A percentile compares a stretch with the other conserved stretches of the same genome.
Conservation (phyloP, 1,140 invertebrate species). For the Procambarus virginalis region DNA sequence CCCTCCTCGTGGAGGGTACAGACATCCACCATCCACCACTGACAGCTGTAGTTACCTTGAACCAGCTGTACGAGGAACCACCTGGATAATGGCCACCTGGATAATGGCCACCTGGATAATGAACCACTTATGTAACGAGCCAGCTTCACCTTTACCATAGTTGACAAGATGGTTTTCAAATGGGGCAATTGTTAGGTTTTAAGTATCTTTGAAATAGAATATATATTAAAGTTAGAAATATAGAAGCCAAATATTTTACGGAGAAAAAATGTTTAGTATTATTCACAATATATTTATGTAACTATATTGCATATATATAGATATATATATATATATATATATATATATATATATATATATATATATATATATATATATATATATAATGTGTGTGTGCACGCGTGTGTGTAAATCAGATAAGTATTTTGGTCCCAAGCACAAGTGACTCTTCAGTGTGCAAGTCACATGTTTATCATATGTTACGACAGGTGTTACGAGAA, state of each 20-base stretch:
- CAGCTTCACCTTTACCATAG: no score
- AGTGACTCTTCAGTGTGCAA: no score
- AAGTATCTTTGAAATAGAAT: not conserved
- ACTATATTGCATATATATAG: not conserved
- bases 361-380: not conserved
- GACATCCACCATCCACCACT: no score
- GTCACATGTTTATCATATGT: no score
- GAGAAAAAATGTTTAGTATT: not conserved
- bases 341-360: not conserved
- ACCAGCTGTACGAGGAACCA: no score
- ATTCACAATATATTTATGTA: not conserved
- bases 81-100: no score
- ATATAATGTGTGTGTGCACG: not conserved
- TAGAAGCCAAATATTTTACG: not conserved
- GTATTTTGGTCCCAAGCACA: no score
- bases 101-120: no score
- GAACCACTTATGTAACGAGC: no score
- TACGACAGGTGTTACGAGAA: no score
- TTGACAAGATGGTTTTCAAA: not conserved
- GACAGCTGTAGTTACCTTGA: no score
- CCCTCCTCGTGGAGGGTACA: no score
- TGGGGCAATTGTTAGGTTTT: not conserved
- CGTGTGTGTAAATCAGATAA: not conserved
- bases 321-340: not conserved
- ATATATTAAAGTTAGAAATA: not conserved